Percentiles rank a stretch among this genome's conserved stretches.
phyloP scores from a whole-genome alignment of 1,140 invertebrate genomes.

The Ylistrum balloti region DNA sequence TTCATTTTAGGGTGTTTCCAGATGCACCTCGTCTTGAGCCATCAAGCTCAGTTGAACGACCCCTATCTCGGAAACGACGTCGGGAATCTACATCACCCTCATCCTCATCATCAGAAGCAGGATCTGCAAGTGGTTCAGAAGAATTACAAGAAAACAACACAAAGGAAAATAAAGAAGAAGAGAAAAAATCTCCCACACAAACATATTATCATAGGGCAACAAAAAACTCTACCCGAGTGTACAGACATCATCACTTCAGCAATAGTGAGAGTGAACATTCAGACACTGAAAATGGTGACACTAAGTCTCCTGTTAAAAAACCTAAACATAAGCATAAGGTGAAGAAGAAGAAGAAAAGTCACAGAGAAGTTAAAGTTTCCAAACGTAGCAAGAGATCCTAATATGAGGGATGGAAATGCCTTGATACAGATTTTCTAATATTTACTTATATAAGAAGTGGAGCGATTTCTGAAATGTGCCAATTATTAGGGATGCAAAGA shows the following conservation, averaged over 20 bases:
- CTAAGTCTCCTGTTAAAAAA: not conserved
- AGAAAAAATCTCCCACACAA: conserved; percentile 23
- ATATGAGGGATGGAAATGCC: not conserved
- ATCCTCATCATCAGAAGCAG: not conserved
- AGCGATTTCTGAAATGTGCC: not conserved
- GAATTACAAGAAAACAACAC: conserved; percentile 4
- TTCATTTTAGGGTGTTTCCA: conserved; percentile 70
- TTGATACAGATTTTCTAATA: not conserved
- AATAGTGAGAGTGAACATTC: not conserved
- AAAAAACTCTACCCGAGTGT: not conserved
- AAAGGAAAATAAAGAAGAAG: not conserved
- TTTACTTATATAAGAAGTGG: not conserved
- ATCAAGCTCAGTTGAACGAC: not conserved
- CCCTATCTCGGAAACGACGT: not conserved
- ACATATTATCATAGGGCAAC: not conserved
- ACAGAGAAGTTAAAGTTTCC: not conserved
- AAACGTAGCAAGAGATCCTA: conserved; percentile 1
- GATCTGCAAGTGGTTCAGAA: not conserved
- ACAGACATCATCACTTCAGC: conserved; percentile 13
- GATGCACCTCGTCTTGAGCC: conserved; percentile 74
- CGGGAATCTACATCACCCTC: not conserved
- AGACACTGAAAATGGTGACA: conserved; percentile 4
- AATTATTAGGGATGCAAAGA: not conserved
- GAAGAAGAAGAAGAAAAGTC: conserved; percentile 38
- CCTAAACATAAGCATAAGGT: conserved; percentile 10